A percentile compares a stretch with the other conserved stretches of the same genome.
Evolutionary conservation across 2,888 invertebrate genomes (phyloP).

Genomic region (Dolichomitus sp.): DNA sequence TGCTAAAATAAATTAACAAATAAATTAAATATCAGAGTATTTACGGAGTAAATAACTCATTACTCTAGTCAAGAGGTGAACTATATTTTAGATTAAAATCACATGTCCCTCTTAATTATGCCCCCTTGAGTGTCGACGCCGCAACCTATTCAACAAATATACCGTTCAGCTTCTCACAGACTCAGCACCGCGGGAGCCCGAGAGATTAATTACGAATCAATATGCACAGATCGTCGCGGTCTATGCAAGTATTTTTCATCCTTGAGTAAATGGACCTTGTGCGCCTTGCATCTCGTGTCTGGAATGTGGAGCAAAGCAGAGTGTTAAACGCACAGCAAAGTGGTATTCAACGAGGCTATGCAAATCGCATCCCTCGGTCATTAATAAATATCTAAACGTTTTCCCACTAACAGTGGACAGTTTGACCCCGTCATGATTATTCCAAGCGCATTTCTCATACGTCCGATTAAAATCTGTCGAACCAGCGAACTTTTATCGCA

Average conservation of each 20-base stretch:
- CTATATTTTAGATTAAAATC: not conserved
- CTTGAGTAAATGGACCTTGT: conserved; percentile 81
- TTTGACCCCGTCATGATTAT: conserved; percentile 22
- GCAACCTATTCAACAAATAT: not conserved
- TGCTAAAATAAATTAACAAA: not conserved
- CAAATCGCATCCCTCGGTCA: conserved; percentile 75
- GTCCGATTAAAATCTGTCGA: conserved; percentile 40
- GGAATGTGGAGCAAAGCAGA: conserved; percentile 80
- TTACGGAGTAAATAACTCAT: not conserved
- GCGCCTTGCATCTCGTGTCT: conserved; percentile 65
- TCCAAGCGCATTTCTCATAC: conserved; percentile 39
- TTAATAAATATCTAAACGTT: conserved; percentile 61
- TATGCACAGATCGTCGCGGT: conserved; percentile 66
- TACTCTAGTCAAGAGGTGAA: not conserved
- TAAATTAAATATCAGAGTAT: not conserved
- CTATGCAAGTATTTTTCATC: conserved; percentile 73
- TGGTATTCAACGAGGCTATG: conserved; percentile 69
- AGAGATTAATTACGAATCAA: conserved; percentile 69
- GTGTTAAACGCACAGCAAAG: conserved; percentile 26
- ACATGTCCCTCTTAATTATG: not conserved
- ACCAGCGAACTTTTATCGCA: conserved; percentile 27
- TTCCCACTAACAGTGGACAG: conserved; percentile 10
- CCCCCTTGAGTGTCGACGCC: not conserved
- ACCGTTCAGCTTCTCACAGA: not conserved
- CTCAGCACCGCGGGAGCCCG: conserved; percentile 28